Conservation (phyloP, 1,140 invertebrate genomes). For the Arion vulgaris region DNA sequence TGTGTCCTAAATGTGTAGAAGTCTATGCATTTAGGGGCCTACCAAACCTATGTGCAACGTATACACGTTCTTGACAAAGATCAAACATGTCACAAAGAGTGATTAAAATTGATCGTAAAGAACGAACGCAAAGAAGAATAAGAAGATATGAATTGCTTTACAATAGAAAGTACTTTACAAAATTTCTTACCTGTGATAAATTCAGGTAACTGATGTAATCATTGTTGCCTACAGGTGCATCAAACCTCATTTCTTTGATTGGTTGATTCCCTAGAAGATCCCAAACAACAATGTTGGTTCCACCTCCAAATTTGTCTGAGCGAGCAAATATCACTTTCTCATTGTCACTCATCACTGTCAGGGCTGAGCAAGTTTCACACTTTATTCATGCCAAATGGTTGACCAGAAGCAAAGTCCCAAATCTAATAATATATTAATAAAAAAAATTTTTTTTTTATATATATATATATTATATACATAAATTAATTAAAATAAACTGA, state of each 20-base stretch:
- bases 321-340: constrained; percentile 68
- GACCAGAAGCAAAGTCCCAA: constrained; percentile 71
- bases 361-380: constrained; percentile 70
- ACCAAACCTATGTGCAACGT: too few species aligned
- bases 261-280: constrained; percentile 70
- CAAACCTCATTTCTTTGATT: constrained; percentile 67
- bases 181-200: constrained; percentile 58
- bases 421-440: constrained; percentile 55
- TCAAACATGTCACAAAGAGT: too few species aligned
- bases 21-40: too few species aligned
- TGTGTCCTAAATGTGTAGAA: too few species aligned
- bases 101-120: too few species aligned
- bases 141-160: too few species aligned
- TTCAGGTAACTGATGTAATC: constrained; percentile 68
- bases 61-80: too few species aligned
- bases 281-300: constrained; percentile 69
- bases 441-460: too few species aligned
- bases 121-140: too few species aligned
- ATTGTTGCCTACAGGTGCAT: constrained; percentile 68
- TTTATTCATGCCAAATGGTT: constrained; percentile 67
- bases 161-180: too few species aligned
- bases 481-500: too few species aligned
- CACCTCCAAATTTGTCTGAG: constrained; percentile 70
- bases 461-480: neutral
- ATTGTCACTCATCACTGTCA: constrained; percentile 67